phyloP scores from a whole-genome alignment of 2,797 vertebrate genomes.

The Macrochelys suwanniensis region DNA sequence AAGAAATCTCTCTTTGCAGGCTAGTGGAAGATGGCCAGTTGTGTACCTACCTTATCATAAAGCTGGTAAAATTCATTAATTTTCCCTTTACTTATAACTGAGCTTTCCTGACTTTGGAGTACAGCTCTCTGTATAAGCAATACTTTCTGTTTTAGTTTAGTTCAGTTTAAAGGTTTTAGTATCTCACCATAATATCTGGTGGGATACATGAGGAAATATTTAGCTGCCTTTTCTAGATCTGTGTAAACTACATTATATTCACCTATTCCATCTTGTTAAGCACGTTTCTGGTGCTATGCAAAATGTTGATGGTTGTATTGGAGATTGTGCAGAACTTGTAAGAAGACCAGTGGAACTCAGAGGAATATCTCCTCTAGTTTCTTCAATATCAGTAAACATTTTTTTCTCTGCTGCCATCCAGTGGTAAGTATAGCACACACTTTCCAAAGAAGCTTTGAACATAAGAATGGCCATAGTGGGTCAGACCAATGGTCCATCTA shows the following conservation, averaged over 20 bases:
- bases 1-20: not conserved
- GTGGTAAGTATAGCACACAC: not conserved
- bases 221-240: not conserved
- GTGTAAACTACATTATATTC: not conserved
- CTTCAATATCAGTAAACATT: not conserved
- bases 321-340: not conserved
- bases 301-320: not conserved
- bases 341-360: not conserved
- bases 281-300: rapidly evolving
- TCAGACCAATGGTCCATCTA: not conserved
- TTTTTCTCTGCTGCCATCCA: not conserved
- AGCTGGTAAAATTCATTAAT: not conserved
- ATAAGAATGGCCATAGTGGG: not conserved
- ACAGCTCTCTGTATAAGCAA: not conserved
- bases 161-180: not conserved
- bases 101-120: not conserved
- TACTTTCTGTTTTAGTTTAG: not conserved
- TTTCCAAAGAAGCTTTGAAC: not conserved
- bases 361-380: not conserved
- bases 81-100: not conserved
- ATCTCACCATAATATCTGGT: too few species aligned
- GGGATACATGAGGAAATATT: not conserved
- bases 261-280: not conserved
- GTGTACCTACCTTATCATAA: not conserved
- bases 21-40: not conserved